Evolutionary conservation across 2,797 vertebrate genomes (phyloP), one percentile per base, ranked within the genome.

Genomic region (Cyprinodon diabolis): DNA sequence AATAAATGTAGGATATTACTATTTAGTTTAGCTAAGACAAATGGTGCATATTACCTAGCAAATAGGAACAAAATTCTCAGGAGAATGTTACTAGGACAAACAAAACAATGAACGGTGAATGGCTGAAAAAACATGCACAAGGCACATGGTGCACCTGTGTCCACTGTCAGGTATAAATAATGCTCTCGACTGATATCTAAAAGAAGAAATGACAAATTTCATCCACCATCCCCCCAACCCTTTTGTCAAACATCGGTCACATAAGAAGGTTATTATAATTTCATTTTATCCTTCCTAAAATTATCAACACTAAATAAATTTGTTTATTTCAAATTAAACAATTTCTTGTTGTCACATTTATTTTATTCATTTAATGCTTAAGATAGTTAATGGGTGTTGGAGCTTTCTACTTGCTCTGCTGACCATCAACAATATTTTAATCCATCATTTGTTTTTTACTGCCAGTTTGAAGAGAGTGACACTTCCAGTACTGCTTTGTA

Each of bases 361-460:
- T 83, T 85, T 75, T 77, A 49, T 65, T n/a, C 73, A 69, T 66
- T 69, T 51, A 67, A 83, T 57, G 58, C 85, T 84, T 82, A 72
- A 81, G 74, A 68, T 78, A 81, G 76, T 83, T 67, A 74, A 30
- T 82, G 68, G 87, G 83, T 54, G 82, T 84, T 62, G 71, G 75
- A 79, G 78, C 78, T 68, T 82, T 86, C 56, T 84, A 75, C 69
- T 69, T 60, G 85, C 91, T 93, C 85, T 49, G 85, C 84, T 90
- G 90, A 80, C 84, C 83, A 71, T 85, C 89, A 82, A 91, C 87
- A 94, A 93, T 91, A 93, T 92, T 84, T 69, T 80, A 78, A 92
- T 93, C 91, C 91, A 93, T 94, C 91, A 94, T 92, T 91, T 92
- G 89, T 92, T 93, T 90, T 89, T 89, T 30, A 87, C 87, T 87